Conservation (phyloP, 2,797 vertebrate genomes). For the Phataginus tetradactyla region DNA sequence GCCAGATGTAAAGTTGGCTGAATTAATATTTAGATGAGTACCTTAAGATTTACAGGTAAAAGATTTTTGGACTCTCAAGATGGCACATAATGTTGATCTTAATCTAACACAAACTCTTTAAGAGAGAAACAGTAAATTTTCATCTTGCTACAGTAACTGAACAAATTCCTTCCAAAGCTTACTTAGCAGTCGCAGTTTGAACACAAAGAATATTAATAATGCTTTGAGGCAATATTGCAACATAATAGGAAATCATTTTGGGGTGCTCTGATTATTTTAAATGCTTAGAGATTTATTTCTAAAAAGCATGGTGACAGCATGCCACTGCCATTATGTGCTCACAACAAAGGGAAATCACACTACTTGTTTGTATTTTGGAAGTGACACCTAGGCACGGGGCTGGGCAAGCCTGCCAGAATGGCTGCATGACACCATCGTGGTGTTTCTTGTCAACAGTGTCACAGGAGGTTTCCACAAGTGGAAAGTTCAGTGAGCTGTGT, state of each 20-base stretch:
- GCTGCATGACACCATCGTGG: not conserved
- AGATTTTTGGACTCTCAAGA: not conserved
- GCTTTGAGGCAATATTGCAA: constrained; percentile 1
- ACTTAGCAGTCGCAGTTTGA: not conserved
- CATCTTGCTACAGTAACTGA: not conserved
- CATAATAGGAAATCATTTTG: constrained; percentile 48
- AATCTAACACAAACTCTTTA: not conserved
- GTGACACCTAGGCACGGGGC: not conserved
- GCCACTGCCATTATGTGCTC: not conserved
- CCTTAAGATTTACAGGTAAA: not conserved
- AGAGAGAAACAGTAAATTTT: not conserved
- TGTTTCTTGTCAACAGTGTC: not conserved
- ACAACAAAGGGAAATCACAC: constrained; percentile 36
- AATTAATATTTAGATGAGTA: not conserved
- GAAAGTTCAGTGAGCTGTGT: not conserved
- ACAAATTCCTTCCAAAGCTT: not conserved
- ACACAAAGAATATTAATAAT: constrained; percentile 46
- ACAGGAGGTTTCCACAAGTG: not conserved
- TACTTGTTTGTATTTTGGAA: not conserved
- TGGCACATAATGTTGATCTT: not conserved
- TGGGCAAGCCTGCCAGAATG: not conserved
- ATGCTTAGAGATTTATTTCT: constrained; percentile 37
- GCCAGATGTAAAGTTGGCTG: not conserved
- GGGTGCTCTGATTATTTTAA: constrained; percentile 8
- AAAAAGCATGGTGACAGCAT: not conserved